Base-by-base conservation (phyloP, 1,140 invertebrate species). In the Drosophila pruinosa region DNA sequence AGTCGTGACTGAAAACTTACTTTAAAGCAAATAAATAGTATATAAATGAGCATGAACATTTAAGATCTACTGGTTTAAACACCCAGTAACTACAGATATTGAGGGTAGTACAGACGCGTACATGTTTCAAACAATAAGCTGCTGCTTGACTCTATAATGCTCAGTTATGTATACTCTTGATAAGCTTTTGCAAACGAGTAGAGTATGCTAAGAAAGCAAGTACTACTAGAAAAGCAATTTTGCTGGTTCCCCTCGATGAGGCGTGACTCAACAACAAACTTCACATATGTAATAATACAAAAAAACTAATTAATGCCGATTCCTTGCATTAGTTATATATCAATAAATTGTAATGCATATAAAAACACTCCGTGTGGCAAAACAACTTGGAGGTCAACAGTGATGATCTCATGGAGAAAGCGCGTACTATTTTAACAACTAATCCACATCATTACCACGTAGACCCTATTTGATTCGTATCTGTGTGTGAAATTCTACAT, bases 401-500 rank as follows among this genome's bases (percentile, higher is more conserved):
- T 0, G 43, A 59, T 70, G 67, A 70, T 70, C 59, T 70, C 50
- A 70, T 70, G 41, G 39, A 24, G 41, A 56, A 64, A 64, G 50
- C 54, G 24, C 6, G 1, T 31, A 47, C 21, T 47, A 38, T 17
- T 41, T 15, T 47, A 62, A 26, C 28, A 22, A 48, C 15, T 54
- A 38, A 39, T 26, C 12, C 2, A 19, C 24, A 24, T 31, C 8
- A 67, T 58, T 67, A 48, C 26, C 48, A 70, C 67, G 67, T 63
- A 63, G 38, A 7, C 47, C 22, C 19, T 2, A 21, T 36, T 19
- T 19, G n/a, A 34, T 12, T 47, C n/a, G 4, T 39, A 12, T 0
- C 4, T 31, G 1, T 45, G 21, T 19, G 1, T 63, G 12, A n/a
- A n/a, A 28, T 4, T 28, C 5, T 28, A 2, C 8, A 28, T 7